A percentile compares a stretch with the other conserved stretches of the same genome.
These are phyloP conservation scores for Schizopygopsis malacanthus DNA, from an alignment of 2,797 vertebrate genomes.

Conservation along the genomic window DNA sequence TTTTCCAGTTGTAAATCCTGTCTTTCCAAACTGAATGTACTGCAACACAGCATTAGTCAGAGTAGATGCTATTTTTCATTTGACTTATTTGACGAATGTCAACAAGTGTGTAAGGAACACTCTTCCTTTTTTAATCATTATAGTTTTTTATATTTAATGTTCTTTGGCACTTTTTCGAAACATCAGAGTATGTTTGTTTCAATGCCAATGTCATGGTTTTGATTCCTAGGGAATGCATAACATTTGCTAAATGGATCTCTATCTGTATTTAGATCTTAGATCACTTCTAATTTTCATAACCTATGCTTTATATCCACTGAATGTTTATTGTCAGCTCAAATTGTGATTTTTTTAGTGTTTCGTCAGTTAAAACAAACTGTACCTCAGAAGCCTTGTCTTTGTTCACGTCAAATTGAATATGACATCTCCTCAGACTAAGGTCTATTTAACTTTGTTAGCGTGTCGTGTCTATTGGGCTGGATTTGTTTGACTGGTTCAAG, in stretches of 20 bases:
- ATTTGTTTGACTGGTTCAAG: constrained; percentile 14
- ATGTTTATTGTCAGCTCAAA: background rate
- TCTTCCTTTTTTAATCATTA: background rate
- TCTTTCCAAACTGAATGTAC: background rate
- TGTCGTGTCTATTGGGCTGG: background rate
- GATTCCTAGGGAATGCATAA: background rate
- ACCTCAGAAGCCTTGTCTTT: constrained; percentile 9
- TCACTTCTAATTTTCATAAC: background rate
- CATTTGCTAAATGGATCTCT: background rate
- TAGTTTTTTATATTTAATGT: background rate
- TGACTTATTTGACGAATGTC: background rate
- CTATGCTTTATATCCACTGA: background rate
- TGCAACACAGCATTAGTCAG: background rate
- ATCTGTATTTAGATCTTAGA: background rate
- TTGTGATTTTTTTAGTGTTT: background rate
- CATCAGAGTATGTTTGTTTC: background rate
- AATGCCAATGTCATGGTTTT: background rate
- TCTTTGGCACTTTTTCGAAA: background rate
- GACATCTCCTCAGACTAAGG: constrained; percentile 24
- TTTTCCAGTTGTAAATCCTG: background rate
- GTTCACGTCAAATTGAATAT: background rate
- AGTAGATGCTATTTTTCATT: background rate
- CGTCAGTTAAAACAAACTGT: background rate
- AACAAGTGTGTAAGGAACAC: background rate
- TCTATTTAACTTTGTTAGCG: constrained; percentile 29